phyloP scores from a whole-genome alignment of 2,113 vertebrate genomes.

The Entelurus aequoreus region DNA sequence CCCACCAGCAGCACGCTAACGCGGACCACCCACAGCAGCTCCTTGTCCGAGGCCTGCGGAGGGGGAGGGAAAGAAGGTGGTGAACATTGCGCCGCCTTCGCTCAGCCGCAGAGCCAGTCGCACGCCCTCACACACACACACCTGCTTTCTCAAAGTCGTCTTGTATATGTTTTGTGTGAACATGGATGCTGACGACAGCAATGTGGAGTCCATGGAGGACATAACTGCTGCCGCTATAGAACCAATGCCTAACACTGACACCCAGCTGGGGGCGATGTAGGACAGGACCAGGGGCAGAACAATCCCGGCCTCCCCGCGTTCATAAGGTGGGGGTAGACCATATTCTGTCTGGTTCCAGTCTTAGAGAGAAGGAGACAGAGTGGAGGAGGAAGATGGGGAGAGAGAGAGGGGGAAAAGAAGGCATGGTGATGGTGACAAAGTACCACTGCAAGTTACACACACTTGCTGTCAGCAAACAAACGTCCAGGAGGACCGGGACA shows the following conservation, averaged over 20 bases:
- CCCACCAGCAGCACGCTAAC: slow-evolving; percentile 67
- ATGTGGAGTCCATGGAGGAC: slow-evolving; percentile 54
- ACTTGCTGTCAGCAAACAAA: no score
- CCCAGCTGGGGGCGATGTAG: slow-evolving; percentile 67
- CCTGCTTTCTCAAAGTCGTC: slow-evolving; percentile 72
- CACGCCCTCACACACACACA: slow-evolving; percentile 28
- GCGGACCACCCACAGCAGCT: slow-evolving; percentile 70
- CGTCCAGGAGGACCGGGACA: no score
- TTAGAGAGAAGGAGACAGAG: slow-evolving; percentile 42
- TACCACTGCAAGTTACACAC: no score
- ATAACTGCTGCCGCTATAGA: slow-evolving; percentile 52
- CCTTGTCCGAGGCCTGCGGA: slow-evolving; percentile 67
- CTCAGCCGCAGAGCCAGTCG: background rate
- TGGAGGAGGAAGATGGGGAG: slow-evolving; percentile 15
- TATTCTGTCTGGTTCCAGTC: slow-evolving; percentile 80
- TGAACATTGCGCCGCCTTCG: background rate
- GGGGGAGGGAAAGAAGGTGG: background rate
- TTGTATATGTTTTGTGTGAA: slow-evolving; percentile 64
- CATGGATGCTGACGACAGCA: slow-evolving; percentile 58
- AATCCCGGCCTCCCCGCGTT: slow-evolving; percentile 67
- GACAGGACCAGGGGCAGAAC: slow-evolving; percentile 72
- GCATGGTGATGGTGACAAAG: slow-evolving; percentile 13
- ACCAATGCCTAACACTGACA: slow-evolving; percentile 52
- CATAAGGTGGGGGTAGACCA: slow-evolving; percentile 66
- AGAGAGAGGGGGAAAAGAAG: slow-evolving; percentile 14